Evolutionary conservation across 2,888 invertebrate species (phyloP), one percentile per base, ranked within the genome.

Genomic region (Oscheius myriophilus): DNA sequence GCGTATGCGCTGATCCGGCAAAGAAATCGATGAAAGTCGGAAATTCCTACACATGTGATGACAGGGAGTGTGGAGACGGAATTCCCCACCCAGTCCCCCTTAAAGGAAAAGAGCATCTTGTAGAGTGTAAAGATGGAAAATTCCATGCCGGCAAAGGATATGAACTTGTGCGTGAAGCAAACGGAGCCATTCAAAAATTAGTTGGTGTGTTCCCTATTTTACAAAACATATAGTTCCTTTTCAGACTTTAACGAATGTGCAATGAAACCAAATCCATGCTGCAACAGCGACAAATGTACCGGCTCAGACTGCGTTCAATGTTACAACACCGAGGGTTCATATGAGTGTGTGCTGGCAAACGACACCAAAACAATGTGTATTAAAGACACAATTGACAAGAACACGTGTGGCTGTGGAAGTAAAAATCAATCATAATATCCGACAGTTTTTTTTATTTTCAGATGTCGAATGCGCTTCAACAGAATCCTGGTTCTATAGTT

Each of bases 241-340:
- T 52, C 23, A 67, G 67, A 67, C 41, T 51, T 61, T 25, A 39
- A 67, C 42, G 67, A 67, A 25, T 67, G 67, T 52, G 39, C 54
- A 9, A 16, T 11, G 25, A 11, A 11, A 2, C 14, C n/a, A 7
- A 23, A 51, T 21, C 54, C 53, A 7, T 67, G 67, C 39, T 53
- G 52, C 52, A 33, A 11, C 18, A 42, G 23, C 1, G 52, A 45
- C 3, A 61, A n/a, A 14, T 67, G 67, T 21, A 52, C 23, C 0
- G 61, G 61, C 7, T n/a, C 49, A 1, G 21, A 52, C 16, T 67
- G 67, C 18, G 41, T 59, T 18, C 23, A 41, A 16, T 67, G 67
- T 51, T 33, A 21, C 12, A 67, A 67, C 61, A 51, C 42, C n/a
- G n/a, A 41, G 1, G 67, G 67, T n/a, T 11, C n/a, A 16, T 67